phyloP scores from a whole-genome alignment of 2,888 invertebrate genomes.

The Leptinotarsa juncta region DNA sequence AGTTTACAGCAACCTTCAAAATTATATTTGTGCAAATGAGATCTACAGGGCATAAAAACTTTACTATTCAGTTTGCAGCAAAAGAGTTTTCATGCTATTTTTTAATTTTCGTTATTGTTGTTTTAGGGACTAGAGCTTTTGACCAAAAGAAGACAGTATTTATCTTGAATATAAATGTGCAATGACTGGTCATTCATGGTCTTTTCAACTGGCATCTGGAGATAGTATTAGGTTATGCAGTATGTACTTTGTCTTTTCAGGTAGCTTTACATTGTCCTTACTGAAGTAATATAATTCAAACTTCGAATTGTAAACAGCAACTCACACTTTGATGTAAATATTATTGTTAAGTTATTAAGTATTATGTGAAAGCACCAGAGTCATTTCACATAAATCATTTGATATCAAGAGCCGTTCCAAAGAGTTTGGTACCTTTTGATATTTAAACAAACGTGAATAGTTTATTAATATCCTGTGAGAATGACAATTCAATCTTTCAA shows the following conservation, averaged over 20 bases:
- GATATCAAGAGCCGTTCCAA: neutral
- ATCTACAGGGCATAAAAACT: no score
- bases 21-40: no score
- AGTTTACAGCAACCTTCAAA: no score
- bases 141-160: constrained; percentile 10
- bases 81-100: neutral
- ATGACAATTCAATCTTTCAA: no score
- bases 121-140: neutral
- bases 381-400: constrained; percentile 3
- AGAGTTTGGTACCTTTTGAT: neutral
- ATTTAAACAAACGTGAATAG: no score
- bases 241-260: neutral
- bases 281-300: constrained; percentile 3
- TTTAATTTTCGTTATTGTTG: neutral
- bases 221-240: constrained; percentile 6
- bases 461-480: no score
- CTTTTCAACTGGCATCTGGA: constrained; percentile 1
- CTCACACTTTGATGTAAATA: constrained; percentile 11
- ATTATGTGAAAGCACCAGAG: neutral
- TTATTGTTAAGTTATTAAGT: neutral
- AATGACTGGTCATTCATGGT: neutral
- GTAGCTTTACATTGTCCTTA: constrained; percentile 4
- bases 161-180: constrained; percentile 14
- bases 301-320: neutral
- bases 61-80: no score